phyloP scores from a whole-genome alignment of 2,797 vertebrate species.

The Pachyuromys duprasi region DNA sequence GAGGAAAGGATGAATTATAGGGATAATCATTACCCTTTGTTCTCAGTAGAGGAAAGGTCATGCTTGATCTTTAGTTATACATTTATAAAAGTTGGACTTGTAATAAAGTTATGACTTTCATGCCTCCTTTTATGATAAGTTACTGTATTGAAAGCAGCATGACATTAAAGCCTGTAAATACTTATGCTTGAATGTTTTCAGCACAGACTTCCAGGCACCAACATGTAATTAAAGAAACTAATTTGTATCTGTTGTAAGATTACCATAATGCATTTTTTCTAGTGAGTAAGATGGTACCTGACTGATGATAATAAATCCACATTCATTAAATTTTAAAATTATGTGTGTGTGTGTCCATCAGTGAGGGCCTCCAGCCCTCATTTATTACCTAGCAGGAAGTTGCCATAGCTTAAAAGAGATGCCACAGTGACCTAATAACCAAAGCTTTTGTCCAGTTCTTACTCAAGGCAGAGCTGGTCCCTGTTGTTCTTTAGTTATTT shows the following conservation, averaged over 20 bases:
- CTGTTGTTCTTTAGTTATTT: background rate
- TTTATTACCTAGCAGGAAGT: conserved; percentile 24
- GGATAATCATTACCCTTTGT: conserved; percentile 36
- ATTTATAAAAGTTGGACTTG: conserved; percentile 23
- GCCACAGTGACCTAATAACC: background rate
- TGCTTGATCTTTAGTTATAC: conserved; percentile 45
- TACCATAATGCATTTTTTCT: background rate
- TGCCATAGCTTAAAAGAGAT: background rate
- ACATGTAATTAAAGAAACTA: conserved; percentile 56
- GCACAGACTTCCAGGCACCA: conserved; percentile 51
- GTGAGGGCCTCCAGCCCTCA: background rate
- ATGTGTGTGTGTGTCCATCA: background rate
- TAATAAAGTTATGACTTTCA: conserved; percentile 18
- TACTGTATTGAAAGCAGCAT: background rate
- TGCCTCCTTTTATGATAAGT: conserved; percentile 52
- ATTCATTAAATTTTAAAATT: background rate
- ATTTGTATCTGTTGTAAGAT: conserved; percentile 34
- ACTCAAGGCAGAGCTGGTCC: background rate
- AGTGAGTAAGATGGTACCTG: background rate
- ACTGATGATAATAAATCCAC: background rate
- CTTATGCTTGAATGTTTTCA: background rate
- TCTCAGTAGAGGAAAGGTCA: conserved; percentile 12
- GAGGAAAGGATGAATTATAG: background rate
- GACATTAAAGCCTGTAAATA: conserved; percentile 7
- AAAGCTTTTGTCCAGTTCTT: background rate